phyloP scores from a whole-genome alignment of 2,113 vertebrate genomes.

The Passer montanus region DNA sequence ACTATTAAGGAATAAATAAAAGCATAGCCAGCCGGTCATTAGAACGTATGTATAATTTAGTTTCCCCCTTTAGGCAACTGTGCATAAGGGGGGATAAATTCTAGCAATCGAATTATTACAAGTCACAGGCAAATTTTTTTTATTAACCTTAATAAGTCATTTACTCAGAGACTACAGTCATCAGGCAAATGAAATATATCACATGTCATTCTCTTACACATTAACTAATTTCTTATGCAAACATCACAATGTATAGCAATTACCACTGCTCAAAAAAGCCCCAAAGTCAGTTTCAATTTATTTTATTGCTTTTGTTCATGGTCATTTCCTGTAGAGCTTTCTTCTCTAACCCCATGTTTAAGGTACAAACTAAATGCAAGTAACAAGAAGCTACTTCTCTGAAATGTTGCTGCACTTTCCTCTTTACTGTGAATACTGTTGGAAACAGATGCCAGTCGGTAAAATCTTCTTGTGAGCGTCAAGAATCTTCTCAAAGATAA shows the following conservation, averaged over 20 bases:
- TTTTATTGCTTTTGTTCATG: conserved; percentile 78
- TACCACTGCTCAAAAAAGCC: conserved; percentile 72
- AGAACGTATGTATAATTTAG: conserved; percentile 76
- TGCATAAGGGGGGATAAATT: conserved; percentile 79
- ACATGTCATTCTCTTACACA: conserved; percentile 78
- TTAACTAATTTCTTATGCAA: conserved; percentile 84
- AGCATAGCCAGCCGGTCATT: conserved; percentile 77
- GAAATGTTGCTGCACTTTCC: background rate
- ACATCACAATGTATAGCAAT: conserved; percentile 83
- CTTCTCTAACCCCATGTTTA: conserved; percentile 49
- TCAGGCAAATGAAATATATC: conserved; percentile 80
- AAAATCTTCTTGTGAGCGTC: background rate
- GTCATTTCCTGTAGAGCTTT: conserved; percentile 74
- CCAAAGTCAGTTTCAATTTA: conserved; percentile 80
- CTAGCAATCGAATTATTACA: conserved; percentile 80
- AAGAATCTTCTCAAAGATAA: background rate
- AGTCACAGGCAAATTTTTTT: conserved; percentile 80
- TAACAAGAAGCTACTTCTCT: conserved; percentile 31
- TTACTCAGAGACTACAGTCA: conserved; percentile 80
- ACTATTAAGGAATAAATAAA: conserved; percentile 76
- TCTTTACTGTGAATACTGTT: background rate
- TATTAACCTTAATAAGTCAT: conserved; percentile 85
- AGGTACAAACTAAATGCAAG: conserved; percentile 50
- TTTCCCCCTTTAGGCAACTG: conserved; percentile 76
- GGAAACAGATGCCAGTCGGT: rapidly evolving